A percentile compares a stretch with the other conserved stretches of the same genome.
These are phyloP conservation scores for Vicugna pacos DNA, from an alignment of 2,113 vertebrate genomes.

Conservation along the genomic window DNA sequence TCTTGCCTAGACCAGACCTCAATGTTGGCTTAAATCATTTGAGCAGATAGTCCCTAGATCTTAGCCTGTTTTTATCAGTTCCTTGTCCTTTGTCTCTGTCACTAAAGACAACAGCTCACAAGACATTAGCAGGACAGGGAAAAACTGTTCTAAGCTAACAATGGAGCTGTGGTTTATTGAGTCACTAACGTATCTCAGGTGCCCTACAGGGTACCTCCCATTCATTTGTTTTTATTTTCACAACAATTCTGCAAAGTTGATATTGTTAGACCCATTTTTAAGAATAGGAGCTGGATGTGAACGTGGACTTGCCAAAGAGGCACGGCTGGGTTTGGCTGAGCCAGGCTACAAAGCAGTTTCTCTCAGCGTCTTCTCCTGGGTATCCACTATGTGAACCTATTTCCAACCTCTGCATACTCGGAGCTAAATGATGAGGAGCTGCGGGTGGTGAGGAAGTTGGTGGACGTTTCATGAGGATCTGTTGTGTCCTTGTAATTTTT, in stretches of 20 bases:
- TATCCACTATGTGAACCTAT: background rate
- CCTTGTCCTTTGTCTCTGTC: background rate
- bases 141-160: background rate
- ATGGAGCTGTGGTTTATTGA: background rate
- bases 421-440: rapidly evolving
- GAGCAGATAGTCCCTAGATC: background rate
- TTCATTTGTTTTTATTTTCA: background rate
- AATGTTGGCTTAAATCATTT: background rate
- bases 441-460: background rate
- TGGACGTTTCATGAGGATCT: background rate
- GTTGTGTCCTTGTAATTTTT: background rate
- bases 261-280: background rate
- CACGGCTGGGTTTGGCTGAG: background rate
- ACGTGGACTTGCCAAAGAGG: background rate
- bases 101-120: background rate
- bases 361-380: background rate
- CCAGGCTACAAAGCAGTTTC: too few species aligned
- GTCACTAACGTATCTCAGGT: background rate
- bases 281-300: background rate
- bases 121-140: background rate
- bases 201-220: background rate
- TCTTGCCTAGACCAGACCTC: background rate
- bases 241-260: background rate
- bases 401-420: background rate
- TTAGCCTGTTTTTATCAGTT: background rate